A percentile compares a stretch with the other conserved stretches of the same genome.
Evolutionary conservation across 2,888 invertebrate genomes (phyloP).

Genomic region (Pseudeuparius sepicola): DNA sequence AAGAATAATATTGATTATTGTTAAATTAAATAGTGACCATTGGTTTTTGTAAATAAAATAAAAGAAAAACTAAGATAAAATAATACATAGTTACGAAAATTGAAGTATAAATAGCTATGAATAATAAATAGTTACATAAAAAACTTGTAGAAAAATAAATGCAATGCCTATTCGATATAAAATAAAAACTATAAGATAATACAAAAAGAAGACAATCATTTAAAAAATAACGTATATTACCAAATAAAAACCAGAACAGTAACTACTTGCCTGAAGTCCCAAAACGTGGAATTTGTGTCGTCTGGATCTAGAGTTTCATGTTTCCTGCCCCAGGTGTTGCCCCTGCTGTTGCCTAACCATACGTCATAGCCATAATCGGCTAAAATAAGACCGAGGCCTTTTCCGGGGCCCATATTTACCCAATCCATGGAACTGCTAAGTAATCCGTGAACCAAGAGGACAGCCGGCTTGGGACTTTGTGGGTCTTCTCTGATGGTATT

Average conservation of each 20-base stretch:
- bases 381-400: constrained; percentile 17
- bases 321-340: constrained; percentile 42
- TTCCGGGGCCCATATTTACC: constrained; percentile 18
- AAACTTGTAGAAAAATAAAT: too few species aligned
- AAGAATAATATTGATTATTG: too few species aligned
- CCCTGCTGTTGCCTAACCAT: constrained; percentile 40
- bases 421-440: constrained; percentile 18
- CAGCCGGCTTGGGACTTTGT: background rate
- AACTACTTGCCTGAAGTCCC: constrained; percentile 45
- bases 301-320: constrained; percentile 33
- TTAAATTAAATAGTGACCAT: too few species aligned
- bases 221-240: too few species aligned
- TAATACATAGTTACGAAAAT: too few species aligned
- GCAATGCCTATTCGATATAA: too few species aligned
- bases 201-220: too few species aligned
- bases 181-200: too few species aligned
- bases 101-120: background rate
- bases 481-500: background rate
- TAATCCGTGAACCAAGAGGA: background rate
- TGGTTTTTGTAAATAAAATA: too few species aligned
- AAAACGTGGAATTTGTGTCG: constrained; percentile 2
- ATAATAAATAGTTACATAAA: background rate
- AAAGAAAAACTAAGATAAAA: too few species aligned
- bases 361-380: constrained; percentile 22
- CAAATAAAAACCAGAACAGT: too few species aligned